Evolutionary conservation across 1,140 invertebrate species (phyloP).

Genomic region (Rhysida immarginata): DNA sequence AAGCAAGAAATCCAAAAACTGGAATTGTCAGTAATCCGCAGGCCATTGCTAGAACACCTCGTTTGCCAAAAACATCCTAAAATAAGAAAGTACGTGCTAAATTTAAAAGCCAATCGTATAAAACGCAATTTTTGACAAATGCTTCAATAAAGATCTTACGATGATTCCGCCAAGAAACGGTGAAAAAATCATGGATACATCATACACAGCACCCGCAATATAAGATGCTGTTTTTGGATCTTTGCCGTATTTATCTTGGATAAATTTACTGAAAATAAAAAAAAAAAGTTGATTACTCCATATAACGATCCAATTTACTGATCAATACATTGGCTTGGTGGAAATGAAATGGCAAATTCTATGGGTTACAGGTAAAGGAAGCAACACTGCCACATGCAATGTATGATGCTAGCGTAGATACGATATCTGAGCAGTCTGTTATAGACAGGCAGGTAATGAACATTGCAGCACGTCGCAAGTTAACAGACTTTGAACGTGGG

Average conservation of each 20-base stretch:
- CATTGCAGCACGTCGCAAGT: too few relatives aligned
- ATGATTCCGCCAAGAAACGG: conserved; percentile 33
- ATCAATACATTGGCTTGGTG: neutral
- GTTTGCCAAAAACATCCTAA: conserved; percentile 30
- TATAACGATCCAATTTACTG: too few relatives aligned
- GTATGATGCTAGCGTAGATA: too few relatives aligned
- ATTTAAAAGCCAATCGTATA: too few relatives aligned
- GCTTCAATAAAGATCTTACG: conserved; percentile 22
- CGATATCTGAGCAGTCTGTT: too few relatives aligned
- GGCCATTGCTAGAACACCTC: conserved; percentile 25
- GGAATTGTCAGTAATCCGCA: conserved; percentile 30
- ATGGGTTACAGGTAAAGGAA: too few relatives aligned
- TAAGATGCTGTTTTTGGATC: conserved; percentile 23
- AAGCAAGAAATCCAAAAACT: conserved; percentile 30
- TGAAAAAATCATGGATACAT: conserved; percentile 31
- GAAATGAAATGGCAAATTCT: neutral
- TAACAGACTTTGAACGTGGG: too few relatives aligned
- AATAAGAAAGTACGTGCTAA: conserved; percentile 8
- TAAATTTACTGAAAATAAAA: conserved; percentile 27
- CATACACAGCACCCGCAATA: conserved; percentile 31
- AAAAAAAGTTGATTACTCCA: too few relatives aligned
- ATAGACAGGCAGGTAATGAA: too few relatives aligned
- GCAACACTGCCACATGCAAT: too few relatives aligned
- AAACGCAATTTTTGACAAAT: neutral
- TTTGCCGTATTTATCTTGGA: conserved; percentile 27